A percentile compares a stretch with the other conserved stretches of the same genome.
Conservation (phyloP, 2,797 vertebrate genomes). For the Halcyon smyrnensis region DNA sequence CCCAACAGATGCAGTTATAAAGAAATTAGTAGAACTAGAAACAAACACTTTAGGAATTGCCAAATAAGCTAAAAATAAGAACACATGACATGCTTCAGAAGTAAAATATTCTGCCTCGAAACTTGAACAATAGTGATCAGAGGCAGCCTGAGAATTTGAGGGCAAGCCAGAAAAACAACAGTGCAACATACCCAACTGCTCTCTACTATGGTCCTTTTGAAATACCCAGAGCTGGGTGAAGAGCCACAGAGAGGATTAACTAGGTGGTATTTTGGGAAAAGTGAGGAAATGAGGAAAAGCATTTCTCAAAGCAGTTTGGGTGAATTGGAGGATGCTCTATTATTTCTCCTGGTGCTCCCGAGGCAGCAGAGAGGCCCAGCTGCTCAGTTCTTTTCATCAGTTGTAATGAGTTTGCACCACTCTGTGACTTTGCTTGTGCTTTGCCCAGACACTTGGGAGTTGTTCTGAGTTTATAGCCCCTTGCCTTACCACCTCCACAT, state of each 20-base stretch:
- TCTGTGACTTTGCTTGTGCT: neutral
- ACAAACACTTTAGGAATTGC: constrained; percentile 38
- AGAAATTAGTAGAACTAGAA: constrained; percentile 49
- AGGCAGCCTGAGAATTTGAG: neutral
- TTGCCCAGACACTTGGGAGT: neutral
- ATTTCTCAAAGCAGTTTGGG: neutral
- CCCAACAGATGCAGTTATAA: constrained; percentile 23
- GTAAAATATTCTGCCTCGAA: constrained; percentile 29
- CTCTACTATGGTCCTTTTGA: neutral
- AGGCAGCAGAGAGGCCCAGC: neutral
- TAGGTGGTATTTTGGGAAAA: neutral
- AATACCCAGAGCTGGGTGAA: neutral
- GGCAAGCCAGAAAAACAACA: constrained; percentile 1
- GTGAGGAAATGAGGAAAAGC: neutral
- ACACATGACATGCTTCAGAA: neutral
- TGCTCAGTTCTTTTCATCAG: neutral
- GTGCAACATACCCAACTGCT: neutral
- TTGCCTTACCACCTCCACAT: neutral
- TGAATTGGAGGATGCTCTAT: neutral
- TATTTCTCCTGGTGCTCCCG: neutral
- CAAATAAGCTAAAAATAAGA: constrained; percentile 64
- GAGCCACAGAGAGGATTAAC: neutral
- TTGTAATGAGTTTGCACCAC: neutral
- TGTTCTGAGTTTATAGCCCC: neutral
- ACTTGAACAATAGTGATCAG: constrained; percentile 13